Evolutionary conservation across 1,140 invertebrate genomes (phyloP).

Genomic region (Panonychus citri): DNA sequence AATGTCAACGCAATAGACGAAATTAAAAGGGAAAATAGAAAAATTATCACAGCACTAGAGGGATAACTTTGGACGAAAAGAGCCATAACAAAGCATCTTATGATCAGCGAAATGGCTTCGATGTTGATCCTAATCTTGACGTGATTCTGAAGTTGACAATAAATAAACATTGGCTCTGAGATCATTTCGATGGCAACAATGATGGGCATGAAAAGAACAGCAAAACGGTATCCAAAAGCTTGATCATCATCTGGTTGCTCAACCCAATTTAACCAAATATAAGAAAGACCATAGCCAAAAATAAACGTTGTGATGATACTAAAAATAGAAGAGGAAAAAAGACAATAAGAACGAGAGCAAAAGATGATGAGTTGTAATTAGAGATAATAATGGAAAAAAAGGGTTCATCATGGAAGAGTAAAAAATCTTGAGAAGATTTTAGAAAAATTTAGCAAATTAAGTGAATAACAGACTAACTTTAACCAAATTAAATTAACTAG

Average conservation of each 20-base stretch:
- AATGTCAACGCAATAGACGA: background rate
- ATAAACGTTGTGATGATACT: constrained; percentile 47
- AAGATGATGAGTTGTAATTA: too few species aligned
- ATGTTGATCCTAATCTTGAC: constrained; percentile 28
- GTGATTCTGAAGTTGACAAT: constrained; percentile 67
- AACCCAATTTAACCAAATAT: constrained; percentile 58
- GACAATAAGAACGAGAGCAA: too few species aligned
- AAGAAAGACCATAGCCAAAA: constrained; percentile 46
- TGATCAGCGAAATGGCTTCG: constrained; percentile 12
- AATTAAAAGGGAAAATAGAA: constrained; percentile 13
- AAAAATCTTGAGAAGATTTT: constrained; percentile 5
- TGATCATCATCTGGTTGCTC: constrained; percentile 34
- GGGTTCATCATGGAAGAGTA: too few species aligned
- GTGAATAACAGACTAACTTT: constrained; percentile 51
- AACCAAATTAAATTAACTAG: constrained; percentile 84
- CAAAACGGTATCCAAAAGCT: constrained; percentile 45
- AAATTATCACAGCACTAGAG: constrained; percentile 10
- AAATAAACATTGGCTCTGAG: constrained; percentile 49
- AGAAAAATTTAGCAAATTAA: too few species aligned
- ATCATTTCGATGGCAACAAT: constrained; percentile 44
- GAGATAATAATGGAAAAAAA: too few species aligned
- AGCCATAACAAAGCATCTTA: constrained; percentile 12
- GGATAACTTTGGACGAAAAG: constrained; percentile 11
- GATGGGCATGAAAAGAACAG: constrained; percentile 43
- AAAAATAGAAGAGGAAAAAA: background rate